Evolutionary conservation across 2,888 invertebrate species (phyloP).

Genomic region (Congeria kusceri): DNA sequence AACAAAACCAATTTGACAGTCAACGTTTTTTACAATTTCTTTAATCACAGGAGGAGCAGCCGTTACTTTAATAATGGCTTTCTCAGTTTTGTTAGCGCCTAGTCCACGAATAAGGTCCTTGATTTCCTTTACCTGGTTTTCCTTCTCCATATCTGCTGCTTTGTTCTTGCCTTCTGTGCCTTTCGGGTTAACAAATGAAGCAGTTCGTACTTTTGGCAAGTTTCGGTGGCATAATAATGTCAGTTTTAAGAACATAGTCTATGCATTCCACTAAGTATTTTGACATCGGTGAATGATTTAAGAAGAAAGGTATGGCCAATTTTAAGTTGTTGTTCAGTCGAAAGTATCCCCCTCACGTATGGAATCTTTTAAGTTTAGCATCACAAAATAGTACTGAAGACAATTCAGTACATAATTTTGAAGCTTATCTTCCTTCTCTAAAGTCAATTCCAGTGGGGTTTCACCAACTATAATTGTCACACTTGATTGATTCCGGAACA

Average conservation of each 20-base stretch:
- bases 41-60: conserved; percentile 30
- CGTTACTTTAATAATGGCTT: conserved; percentile 31
- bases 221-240: conserved; percentile 22
- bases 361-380: neutral
- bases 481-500: too few relatives aligned
- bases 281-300: conserved; percentile 32
- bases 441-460: too few relatives aligned
- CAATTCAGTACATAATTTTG: neutral
- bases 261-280: conserved; percentile 53
- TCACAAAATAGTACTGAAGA: neutral
- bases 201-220: conserved; percentile 17
- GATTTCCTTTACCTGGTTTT: conserved; percentile 37
- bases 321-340: neutral
- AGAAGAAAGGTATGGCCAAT: conserved; percentile 40
- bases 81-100: conserved; percentile 51
- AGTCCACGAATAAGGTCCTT: conserved; percentile 35
- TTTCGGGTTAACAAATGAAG: conserved; percentile 42
- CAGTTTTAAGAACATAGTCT: conserved; percentile 45
- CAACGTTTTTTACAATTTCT: conserved; percentile 3
- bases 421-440: too few relatives aligned
- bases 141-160: conserved; percentile 45
- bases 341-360: neutral
- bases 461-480: too few relatives aligned
- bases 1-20: neutral
- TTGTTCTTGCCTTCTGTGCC: conserved; percentile 43